A percentile compares a stretch with the other conserved stretches of the same genome.
phyloP scores from a whole-genome alignment of 2,888 invertebrate species.

The Xestia sexstrigata region DNA sequence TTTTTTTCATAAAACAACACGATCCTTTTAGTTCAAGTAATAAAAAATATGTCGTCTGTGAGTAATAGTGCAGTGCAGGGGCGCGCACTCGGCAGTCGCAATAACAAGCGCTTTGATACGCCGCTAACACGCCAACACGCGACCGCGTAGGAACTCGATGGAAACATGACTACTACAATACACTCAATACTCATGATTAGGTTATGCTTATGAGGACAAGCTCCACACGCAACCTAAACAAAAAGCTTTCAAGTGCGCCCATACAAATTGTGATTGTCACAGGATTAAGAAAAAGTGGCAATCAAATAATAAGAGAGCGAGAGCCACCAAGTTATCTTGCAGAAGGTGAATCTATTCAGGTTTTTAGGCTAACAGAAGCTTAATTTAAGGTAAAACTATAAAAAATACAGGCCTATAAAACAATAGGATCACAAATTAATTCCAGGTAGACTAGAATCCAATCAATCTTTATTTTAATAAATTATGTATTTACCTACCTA shows the following conservation, averaged over 20 bases:
- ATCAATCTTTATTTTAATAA: neutral
- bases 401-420: neutral
- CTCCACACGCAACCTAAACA: slow-evolving; percentile 31
- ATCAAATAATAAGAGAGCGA: neutral
- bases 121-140: slow-evolving; percentile 19
- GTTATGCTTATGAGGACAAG: slow-evolving; percentile 4
- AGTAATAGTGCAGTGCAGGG: slow-evolving; percentile 9
- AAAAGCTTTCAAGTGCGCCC: neutral
- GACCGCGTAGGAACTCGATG: slow-evolving; percentile 6
- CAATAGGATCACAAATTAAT: neutral
- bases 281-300: slow-evolving; percentile 6
- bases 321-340: neutral
- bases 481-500: no score
- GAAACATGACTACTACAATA: slow-evolving; percentile 37
- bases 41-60: neutral
- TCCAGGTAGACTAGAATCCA: neutral
- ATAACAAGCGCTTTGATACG: slow-evolving; percentile 15
- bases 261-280: neutral
- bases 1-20: neutral
- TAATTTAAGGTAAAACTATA: neutral
- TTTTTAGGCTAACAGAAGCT: neutral
- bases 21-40: neutral
- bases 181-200: slow-evolving; percentile 29
- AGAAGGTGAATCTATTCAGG: neutral
- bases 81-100: neutral